phyloP scores from a whole-genome alignment of 1,140 invertebrate genomes.

The Drosophila ercepeae region DNA sequence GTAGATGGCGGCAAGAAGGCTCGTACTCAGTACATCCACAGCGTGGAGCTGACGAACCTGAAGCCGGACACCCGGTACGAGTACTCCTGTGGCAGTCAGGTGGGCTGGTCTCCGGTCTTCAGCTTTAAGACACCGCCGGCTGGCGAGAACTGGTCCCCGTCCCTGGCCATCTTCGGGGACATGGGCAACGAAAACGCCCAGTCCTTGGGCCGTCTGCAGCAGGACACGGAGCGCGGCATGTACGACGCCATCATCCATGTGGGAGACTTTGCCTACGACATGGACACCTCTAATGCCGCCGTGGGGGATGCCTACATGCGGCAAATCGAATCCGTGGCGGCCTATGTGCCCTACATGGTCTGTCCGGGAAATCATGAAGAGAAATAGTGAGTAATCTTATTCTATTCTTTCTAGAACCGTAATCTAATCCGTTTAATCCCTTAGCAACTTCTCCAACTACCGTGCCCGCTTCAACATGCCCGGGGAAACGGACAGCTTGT shows the following conservation, averaged over 20 bases:
- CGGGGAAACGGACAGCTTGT: slow-evolving; percentile 90
- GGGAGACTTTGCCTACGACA: slow-evolving; percentile 98
- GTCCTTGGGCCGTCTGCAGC: slow-evolving; percentile 90
- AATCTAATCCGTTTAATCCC: slow-evolving; percentile 19
- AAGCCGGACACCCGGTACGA: slow-evolving; percentile 88
- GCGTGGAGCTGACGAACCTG: slow-evolving; percentile 86
- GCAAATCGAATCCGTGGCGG: slow-evolving; percentile 93
- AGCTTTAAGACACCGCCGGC: slow-evolving; percentile 88
- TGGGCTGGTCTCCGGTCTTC: slow-evolving; percentile 92
- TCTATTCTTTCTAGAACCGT: background rate
- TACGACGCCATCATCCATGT: slow-evolving; percentile 96
- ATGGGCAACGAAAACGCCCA: slow-evolving; percentile 95
- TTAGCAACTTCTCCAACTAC: slow-evolving; percentile 95
- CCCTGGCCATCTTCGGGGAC: slow-evolving; percentile 94
- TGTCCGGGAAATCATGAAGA: slow-evolving; percentile 96
- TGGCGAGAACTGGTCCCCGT: slow-evolving; percentile 89
- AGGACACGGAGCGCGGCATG: slow-evolving; percentile 90
- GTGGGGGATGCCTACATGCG: slow-evolving; percentile 96
- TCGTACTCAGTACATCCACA: slow-evolving; percentile 91
- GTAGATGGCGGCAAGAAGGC: slow-evolving; percentile 90
- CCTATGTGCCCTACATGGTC: slow-evolving; percentile 95
- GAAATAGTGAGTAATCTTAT: slow-evolving; percentile 86
- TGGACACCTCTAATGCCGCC: slow-evolving; percentile 90
- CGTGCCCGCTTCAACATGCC: slow-evolving; percentile 95
- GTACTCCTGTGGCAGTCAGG: slow-evolving; percentile 92